Evolutionary conservation across 2,888 invertebrate species (phyloP), one percentile per base, ranked within the genome.

Genomic region (Drosophila aldrichi): DNA sequence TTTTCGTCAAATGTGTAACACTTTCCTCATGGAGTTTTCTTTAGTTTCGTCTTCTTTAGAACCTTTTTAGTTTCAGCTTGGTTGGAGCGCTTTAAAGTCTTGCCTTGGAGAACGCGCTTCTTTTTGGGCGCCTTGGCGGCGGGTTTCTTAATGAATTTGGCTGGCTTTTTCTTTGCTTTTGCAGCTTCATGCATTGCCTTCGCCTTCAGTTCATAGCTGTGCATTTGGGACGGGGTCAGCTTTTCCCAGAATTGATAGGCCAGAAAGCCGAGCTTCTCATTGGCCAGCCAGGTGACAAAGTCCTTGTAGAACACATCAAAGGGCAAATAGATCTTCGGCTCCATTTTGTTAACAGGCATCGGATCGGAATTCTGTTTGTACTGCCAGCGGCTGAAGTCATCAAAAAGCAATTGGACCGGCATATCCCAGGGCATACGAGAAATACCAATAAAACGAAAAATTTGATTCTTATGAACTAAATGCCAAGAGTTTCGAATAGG

Each of bases 281-380:
- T 18, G 36, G 58, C 36, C 25, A 58, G 18, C 49, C 49, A 59
- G 14, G 16, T 51, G 59, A 38, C 52, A 51, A 51, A 59, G 52
- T 59, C 59, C 34, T 29, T 52, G 38, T 51, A 52, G 38, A 59
- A 59, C 10, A 59, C 2, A 9, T 52, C 25, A 14, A 59, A 59
- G 2, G 59, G 25, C 6, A 54, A 12, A 1, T 2, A 1, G 5
- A 25, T n/a, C 5, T 40, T 14, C 3, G 5, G 29, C 7, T 29
- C 1, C 6, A 12, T 9, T 4, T 16, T 12, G 5, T 14, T 12
- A 1, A 5, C 34, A 3, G 14, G 2, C 29, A 2, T 0, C 3
- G 2, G 8, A 4, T 38, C 25, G 5, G 12, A 3, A 0, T 32
- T 16, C 8, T 32, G 29, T 1, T 3, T 51, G 10, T 3, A 2